Evolutionary conservation across 2,113 vertebrate genomes (phyloP).

Genomic region (Pleuronectes platessa): DNA sequence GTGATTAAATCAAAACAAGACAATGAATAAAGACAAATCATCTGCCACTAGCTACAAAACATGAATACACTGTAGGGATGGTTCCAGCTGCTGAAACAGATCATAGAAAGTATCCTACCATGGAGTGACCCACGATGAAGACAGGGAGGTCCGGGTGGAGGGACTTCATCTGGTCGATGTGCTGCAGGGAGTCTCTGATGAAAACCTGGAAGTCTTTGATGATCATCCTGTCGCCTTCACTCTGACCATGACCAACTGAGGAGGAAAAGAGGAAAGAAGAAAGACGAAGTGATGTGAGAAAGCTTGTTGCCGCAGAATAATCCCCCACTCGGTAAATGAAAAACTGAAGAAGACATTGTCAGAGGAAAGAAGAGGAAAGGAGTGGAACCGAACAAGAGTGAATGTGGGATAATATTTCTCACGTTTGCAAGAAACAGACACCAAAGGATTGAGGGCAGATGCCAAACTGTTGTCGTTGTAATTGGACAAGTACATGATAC

Average conservation of each 20-base stretch:
- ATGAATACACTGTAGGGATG: neutral
- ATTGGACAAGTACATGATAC: no score
- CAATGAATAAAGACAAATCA: neutral
- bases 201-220: constrained; percentile 94
- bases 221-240: constrained; percentile 93
- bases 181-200: constrained; percentile 92
- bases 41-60: neutral
- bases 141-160: constrained; percentile 87
- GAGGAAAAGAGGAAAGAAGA: constrained; percentile 36
- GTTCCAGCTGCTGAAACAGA: neutral
- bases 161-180: constrained; percentile 89
- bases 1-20: constrained; percentile 18
- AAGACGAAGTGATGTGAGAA: neutral
- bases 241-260: constrained; percentile 95
- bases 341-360: no score
- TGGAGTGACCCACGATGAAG: constrained; percentile 95
- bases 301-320: neutral
- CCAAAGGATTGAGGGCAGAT: no score
- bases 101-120: constrained; percentile 82
- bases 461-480: no score
- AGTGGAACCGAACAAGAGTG: no score
- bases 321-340: no score
- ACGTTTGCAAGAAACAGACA: no score
- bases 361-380: no score
- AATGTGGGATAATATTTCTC: no score